Percentiles rank a stretch among this genome's conserved stretches.
These are phyloP conservation scores for Papilio helenus DNA, from an alignment of 1,140 invertebrate genomes.

Conservation along the genomic window DNA sequence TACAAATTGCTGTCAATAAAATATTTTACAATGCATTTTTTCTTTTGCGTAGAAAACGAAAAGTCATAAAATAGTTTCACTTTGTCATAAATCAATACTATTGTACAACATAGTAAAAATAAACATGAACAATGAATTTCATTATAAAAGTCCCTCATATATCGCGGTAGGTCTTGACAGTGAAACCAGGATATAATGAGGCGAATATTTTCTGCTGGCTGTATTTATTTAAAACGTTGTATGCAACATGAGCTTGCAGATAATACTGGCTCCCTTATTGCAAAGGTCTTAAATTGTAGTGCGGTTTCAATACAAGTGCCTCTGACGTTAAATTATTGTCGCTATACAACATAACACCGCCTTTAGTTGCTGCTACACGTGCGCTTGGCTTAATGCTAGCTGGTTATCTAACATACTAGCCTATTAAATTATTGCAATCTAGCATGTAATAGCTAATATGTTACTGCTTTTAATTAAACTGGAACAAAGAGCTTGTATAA, in stretches of 20 bases:
- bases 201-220: slow-evolving; percentile 7
- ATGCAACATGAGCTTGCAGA: slow-evolving; percentile 73
- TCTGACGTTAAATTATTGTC: slow-evolving; percentile 79
- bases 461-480: background rate
- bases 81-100: background rate
- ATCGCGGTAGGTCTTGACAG: slow-evolving; percentile 44
- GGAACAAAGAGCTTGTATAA: background rate
- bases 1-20: slow-evolving; percentile 28
- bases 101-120: background rate
- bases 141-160: slow-evolving; percentile 42
- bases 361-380: slow-evolving; percentile 62
- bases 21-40: slow-evolving; percentile 29
- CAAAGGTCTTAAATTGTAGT: slow-evolving; percentile 79
- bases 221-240: slow-evolving; percentile 62
- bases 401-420: slow-evolving; percentile 55
- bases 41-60: slow-evolving; percentile 8
- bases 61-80: background rate
- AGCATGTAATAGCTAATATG: slow-evolving; percentile 11
- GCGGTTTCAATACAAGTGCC: slow-evolving; percentile 79
- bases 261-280: slow-evolving; percentile 78
- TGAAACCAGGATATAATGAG: background rate
- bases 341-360: slow-evolving; percentile 69
- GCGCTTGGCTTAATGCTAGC: slow-evolving; percentile 62
- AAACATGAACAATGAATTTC: background rate
- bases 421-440: slow-evolving; percentile 50